Base-by-base conservation (phyloP, 2,797 vertebrate genomes). In the Pantherophis vulpinus region DNA sequence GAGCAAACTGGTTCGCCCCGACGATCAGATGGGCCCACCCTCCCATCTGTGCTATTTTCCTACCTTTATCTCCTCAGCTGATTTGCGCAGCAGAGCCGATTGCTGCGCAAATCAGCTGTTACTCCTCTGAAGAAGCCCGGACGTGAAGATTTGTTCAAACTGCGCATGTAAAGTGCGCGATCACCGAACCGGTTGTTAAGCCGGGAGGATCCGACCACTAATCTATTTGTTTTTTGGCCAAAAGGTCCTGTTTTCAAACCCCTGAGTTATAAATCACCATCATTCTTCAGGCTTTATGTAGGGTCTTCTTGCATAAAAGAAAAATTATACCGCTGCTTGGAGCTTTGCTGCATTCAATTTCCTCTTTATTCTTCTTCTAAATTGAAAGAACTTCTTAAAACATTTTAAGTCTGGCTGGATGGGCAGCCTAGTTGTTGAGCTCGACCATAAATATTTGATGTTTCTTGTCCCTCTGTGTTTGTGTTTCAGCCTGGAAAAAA, bases 401-500 rank as follows among this genome's bases (percentile, higher is more conserved):
- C 1, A 74, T 94, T 95, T 20, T 2, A 79, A 79, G 7, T 74
- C 16, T 37, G 18, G 16, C 7, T 37, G 18, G 70, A 37, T 79
- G 70, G 70, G 37, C 32, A 79, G 18, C 16, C 8, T 37, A 1
- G 32, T 23, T 42, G 32, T 42, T 79, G 70, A 79, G 32, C 70
- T 79, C 70, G 3, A 18, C 27, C 93, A 93, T 90, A 92, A 93
- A 93, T 27, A 9, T 61, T 86, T 60, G 27, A 91, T 93, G 93
- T 93, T 91, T 92, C 90, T 96, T 96, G 94, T 93, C 95, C 93
- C 94, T 92, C 86, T 91, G 3, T 0, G 55, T 2, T 1, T 94
- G 92, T 94, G 86, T 95, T 93, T 93, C 91, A 93, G 96, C 95
- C 95, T 96, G 96, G 94, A 96, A 94, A 93, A 18, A 18, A 14